Conservation (phyloP, 1,140 invertebrate species). For the Trichomalopsis sarcophagae region DNA sequence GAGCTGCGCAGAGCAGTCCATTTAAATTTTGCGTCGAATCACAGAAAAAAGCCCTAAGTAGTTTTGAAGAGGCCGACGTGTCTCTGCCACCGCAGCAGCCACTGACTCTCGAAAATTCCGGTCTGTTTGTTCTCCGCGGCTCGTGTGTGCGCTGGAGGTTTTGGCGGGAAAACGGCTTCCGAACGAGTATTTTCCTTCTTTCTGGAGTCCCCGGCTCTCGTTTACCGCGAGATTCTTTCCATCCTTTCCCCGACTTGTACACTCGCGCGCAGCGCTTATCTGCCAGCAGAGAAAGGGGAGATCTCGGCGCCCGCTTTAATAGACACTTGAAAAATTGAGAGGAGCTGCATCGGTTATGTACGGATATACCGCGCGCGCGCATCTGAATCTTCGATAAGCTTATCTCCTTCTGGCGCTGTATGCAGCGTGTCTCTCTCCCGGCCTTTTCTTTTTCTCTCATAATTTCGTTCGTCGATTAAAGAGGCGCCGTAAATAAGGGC, state of each 20-base stretch:
- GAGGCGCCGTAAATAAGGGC: neutral
- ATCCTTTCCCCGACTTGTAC: neutral
- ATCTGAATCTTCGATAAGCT: constrained; percentile 16
- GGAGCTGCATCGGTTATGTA: neutral
- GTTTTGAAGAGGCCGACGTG: constrained; percentile 9
- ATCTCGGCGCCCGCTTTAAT: neutral
- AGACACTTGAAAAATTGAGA: neutral
- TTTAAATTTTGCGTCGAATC: constrained; percentile 35
- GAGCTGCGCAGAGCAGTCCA: neutral
- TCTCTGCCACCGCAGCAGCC: neutral
- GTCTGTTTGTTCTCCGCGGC: neutral
- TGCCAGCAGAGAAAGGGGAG: neutral
- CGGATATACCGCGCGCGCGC: neutral
- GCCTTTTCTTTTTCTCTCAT: neutral
- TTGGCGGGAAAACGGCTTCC: constrained; percentile 23
- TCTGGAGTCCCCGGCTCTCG: neutral
- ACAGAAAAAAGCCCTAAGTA: constrained; percentile 4
- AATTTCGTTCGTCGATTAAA: neutral
- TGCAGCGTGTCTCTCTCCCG: constrained; percentile 2
- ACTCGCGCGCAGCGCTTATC: neutral
- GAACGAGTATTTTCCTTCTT: constrained; percentile 15
- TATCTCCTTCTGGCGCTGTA: constrained; percentile 14
- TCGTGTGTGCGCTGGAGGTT: neutral
- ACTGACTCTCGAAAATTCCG: neutral
- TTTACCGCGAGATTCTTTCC: neutral